Conservation (phyloP, 2,797 vertebrate species). For the Lagocephalus sceleratus region DNA sequence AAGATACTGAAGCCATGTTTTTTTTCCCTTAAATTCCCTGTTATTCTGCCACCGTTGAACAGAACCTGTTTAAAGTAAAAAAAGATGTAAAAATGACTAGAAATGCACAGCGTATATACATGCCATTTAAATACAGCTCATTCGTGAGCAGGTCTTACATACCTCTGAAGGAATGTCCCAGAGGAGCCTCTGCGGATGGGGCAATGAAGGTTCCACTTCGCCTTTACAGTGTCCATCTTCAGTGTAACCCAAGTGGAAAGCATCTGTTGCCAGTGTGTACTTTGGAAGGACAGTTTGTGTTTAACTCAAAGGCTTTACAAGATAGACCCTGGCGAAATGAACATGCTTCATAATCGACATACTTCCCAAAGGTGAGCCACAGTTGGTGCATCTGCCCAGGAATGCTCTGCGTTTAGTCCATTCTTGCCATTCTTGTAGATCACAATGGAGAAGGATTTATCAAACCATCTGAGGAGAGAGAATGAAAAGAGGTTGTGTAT, state of each 20-base stretch:
- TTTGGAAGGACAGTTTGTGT: constrained; percentile 31
- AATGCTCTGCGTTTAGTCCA: constrained; percentile 87
- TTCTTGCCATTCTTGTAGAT: constrained; percentile 87
- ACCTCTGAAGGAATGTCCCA: constrained; percentile 87
- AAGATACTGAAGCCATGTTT: too few species aligned
- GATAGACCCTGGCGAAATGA: not conserved
- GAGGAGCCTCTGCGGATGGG: constrained; percentile 76
- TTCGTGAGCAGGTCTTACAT: constrained; percentile 1
- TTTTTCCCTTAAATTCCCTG: too few species aligned
- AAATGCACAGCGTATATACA: too few species aligned
- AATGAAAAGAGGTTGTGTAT: not conserved
- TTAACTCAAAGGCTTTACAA: not conserved
- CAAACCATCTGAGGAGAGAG: constrained; percentile 72
- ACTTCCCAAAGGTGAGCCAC: constrained; percentile 89
- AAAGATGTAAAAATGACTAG: too few species aligned
- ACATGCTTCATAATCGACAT: too few species aligned
- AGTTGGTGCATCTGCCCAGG: constrained; percentile 87
- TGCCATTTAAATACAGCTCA: too few species aligned
- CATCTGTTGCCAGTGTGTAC: constrained; percentile 84
- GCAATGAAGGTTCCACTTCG: constrained; percentile 66
- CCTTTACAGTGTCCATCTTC: constrained; percentile 86
- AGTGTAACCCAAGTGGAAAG: constrained; percentile 84
- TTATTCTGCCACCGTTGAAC: too few species aligned
- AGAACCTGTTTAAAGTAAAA: too few species aligned
- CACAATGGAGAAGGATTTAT: constrained; percentile 84